These are phyloP conservation scores for Chrysemys picta DNA, from an alignment of 2,113 vertebrate genomes.

Conservation along the genomic window DNA sequence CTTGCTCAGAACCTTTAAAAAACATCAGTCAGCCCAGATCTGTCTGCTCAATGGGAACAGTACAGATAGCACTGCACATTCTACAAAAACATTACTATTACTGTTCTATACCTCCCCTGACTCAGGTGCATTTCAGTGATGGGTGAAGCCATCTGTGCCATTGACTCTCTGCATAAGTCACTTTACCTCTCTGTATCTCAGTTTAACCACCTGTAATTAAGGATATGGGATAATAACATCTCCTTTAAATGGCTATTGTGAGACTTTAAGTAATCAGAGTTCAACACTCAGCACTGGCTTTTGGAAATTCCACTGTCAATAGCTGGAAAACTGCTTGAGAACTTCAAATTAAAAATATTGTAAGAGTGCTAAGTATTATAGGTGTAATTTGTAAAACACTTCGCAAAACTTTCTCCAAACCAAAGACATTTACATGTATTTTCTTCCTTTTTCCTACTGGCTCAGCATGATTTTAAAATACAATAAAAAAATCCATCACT, in stretches of 20 bases:
- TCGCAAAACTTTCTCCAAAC: neutral
- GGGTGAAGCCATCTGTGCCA: conserved; percentile 16
- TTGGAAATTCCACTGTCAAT: neutral
- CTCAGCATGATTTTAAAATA: neutral
- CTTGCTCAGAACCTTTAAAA: conserved; percentile 24
- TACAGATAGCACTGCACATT: neutral
- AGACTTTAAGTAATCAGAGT: neutral
- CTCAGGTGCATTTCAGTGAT: neutral
- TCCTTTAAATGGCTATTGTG: neutral
- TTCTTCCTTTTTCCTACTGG: neutral
- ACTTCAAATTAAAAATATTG: neutral
- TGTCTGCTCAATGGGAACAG: neutral
- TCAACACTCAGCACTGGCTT: neutral
- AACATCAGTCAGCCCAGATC: neutral
- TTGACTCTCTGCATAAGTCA: neutral
- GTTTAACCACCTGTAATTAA: conserved; percentile 11
- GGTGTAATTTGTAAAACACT: neutral
- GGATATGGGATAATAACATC: neutral
- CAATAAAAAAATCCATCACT: neutral
- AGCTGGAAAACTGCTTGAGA: neutral
- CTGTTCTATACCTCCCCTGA: neutral
- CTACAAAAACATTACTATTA: neutral
- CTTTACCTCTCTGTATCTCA: neutral
- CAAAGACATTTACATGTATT: neutral
- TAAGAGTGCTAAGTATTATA: neutral